Evolutionary conservation across 2,113 vertebrate genomes (phyloP).

Genomic region (Progne subis): DNA sequence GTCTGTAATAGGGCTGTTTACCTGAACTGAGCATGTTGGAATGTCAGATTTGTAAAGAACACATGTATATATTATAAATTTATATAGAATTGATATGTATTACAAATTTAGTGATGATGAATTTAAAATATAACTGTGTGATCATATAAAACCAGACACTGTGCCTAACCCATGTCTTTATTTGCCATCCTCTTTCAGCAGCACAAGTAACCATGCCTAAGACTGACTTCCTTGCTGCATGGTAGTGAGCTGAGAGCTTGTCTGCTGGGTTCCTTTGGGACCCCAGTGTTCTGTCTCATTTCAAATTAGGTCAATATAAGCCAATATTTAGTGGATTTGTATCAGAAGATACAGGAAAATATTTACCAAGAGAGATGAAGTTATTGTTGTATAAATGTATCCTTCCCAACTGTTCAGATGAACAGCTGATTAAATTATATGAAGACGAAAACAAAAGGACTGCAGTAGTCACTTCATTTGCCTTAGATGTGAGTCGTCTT

Average conservation of each 20-base stretch:
- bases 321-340: background rate
- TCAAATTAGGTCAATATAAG: background rate
- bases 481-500: background rate
- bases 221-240: background rate
- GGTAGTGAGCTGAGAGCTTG: background rate
- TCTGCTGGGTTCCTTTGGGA: background rate
- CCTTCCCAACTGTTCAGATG: constrained; percentile 19
- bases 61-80: background rate
- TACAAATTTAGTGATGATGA: background rate
- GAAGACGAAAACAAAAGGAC: background rate
- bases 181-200: background rate
- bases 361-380: background rate
- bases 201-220: background rate
- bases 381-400: background rate
- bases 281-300: background rate
- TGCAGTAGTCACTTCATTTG: background rate
- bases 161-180: background rate
- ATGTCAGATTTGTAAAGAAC: background rate
- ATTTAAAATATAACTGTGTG: background rate
- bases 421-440: constrained; percentile 20
- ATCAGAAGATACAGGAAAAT: background rate
- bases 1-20: background rate
- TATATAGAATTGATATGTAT: background rate
- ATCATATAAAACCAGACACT: background rate
- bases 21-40: background rate